A percentile compares a stretch with the other conserved stretches of the same genome.
Evolutionary conservation across 2,797 vertebrate species (phyloP).

Genomic region (Cercopithecus hamlyni): DNA sequence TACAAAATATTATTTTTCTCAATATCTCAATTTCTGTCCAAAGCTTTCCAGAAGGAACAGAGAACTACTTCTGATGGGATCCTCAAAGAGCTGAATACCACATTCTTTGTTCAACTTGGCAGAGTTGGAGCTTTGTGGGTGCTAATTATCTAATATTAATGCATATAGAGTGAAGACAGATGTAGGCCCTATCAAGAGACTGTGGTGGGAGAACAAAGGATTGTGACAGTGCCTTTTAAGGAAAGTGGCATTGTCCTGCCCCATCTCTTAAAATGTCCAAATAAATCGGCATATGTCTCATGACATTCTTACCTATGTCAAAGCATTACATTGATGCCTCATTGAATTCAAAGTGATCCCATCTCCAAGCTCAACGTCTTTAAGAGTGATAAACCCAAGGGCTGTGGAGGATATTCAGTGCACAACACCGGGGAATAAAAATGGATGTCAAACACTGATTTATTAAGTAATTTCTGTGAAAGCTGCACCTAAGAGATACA

Average conservation of each 20-base stretch:
- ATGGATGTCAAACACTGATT: constrained; percentile 10
- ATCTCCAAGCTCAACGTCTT: neutral
- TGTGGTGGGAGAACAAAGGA: neutral
- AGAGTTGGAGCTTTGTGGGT: neutral
- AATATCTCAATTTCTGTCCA: neutral
- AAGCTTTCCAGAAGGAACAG: neutral
- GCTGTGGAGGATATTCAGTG: neutral
- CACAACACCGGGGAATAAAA: neutral
- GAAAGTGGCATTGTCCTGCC: neutral
- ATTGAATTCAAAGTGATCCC: neutral
- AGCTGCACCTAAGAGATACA: neutral
- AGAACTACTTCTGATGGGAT: neutral
- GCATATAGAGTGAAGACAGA: neutral
- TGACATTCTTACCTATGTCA: neutral
- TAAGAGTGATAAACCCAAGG: neutral
- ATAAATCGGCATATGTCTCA: neutral
- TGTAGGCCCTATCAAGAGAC: neutral
- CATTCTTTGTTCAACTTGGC: neutral
- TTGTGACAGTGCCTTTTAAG: neutral
- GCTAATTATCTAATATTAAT: neutral
- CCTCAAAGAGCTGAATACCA: neutral
- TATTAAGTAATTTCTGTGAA: constrained; percentile 49
- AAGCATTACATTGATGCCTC: neutral
- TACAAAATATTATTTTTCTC: constrained; percentile 7
- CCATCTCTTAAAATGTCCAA: neutral